Evolutionary conservation across 2,888 invertebrate genomes (phyloP).

Genomic region (Microchrysa polita): DNA sequence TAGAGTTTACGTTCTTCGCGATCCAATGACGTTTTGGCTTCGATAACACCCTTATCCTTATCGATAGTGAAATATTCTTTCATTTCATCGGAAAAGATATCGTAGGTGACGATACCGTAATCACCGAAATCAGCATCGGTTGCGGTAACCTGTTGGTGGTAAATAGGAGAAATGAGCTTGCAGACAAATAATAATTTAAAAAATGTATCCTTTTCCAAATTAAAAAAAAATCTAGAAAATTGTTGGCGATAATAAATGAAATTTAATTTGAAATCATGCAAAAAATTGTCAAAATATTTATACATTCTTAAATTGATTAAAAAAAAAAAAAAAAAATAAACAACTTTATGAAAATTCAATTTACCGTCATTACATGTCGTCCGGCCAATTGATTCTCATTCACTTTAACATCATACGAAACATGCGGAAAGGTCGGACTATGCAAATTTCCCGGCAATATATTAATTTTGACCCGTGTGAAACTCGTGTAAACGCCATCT

Average conservation of each 20-base stretch:
- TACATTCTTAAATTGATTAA: too few species aligned
- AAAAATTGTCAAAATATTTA: too few species aligned
- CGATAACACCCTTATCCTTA: conserved; percentile 75
- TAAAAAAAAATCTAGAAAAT: too few species aligned
- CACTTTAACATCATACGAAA: conserved; percentile 81
- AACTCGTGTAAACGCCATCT: conserved; percentile 94
- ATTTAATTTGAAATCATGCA: too few species aligned
- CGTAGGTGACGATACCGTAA: conserved; percentile 78
- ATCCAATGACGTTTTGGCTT: conserved; percentile 76
- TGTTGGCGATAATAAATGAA: too few species aligned
- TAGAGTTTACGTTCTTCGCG: conserved; percentile 75
- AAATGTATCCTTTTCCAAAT: too few species aligned
- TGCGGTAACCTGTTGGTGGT: conserved; percentile 75
- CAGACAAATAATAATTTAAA: neutral
- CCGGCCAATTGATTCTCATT: conserved; percentile 84
- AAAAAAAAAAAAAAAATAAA: too few species aligned
- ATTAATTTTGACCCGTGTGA: conserved; percentile 82
- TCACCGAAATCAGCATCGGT: conserved; percentile 84
- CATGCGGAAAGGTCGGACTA: conserved; percentile 81
- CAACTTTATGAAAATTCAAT: too few species aligned
- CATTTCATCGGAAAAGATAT: conserved; percentile 78
- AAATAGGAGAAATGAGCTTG: neutral
- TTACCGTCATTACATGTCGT: conserved; percentile 75
- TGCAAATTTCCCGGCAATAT: conserved; percentile 81
- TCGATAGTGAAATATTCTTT: conserved; percentile 80